Percentiles rank a stretch among this genome's conserved stretches.
phyloP scores from a whole-genome alignment of 2,113 vertebrate genomes.

The Stegastes partitus region DNA sequence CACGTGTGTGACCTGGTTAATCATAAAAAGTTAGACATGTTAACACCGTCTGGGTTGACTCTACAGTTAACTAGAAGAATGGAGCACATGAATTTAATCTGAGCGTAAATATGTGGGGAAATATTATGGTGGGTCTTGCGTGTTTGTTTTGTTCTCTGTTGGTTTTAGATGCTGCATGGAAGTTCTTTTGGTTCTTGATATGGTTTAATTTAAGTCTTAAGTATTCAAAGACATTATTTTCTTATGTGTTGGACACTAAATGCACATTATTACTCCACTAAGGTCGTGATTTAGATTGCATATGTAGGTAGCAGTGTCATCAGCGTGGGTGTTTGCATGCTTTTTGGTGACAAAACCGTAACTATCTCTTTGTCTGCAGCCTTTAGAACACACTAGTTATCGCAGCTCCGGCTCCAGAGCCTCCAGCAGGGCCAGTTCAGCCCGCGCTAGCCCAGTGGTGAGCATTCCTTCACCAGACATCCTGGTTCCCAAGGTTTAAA shows the following conservation, averaged over 20 bases:
- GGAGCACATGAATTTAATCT: not conserved
- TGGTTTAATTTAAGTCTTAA: no score
- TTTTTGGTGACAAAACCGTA: constrained; percentile 9
- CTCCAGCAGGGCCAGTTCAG: constrained; percentile 94
- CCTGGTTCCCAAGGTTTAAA: not conserved
- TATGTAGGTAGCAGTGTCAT: not conserved
- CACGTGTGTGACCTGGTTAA: not conserved
- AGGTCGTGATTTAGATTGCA: not conserved
- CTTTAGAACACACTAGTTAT: constrained; percentile 90
- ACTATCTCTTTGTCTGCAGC: constrained; percentile 81
- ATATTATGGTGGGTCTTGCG: no score
- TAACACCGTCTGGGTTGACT: not conserved
- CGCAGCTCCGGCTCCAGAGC: constrained; percentile 90
- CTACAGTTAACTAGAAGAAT: no score
- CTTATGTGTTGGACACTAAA: not conserved
- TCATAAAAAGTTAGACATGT: not conserved
- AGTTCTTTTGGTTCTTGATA: no score
- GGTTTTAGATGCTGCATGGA: not conserved
- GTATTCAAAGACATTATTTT: no score
- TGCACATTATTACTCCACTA: no score
- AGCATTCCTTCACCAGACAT: constrained; percentile 75
- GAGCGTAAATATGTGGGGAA: not conserved
- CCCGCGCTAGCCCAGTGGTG: constrained; percentile 96
- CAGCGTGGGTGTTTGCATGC: not conserved
- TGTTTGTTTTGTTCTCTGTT: no score